These are phyloP conservation scores for Lepidothrix coronata DNA, from an alignment of 2,113 vertebrate genomes.

Conservation along the genomic window DNA sequence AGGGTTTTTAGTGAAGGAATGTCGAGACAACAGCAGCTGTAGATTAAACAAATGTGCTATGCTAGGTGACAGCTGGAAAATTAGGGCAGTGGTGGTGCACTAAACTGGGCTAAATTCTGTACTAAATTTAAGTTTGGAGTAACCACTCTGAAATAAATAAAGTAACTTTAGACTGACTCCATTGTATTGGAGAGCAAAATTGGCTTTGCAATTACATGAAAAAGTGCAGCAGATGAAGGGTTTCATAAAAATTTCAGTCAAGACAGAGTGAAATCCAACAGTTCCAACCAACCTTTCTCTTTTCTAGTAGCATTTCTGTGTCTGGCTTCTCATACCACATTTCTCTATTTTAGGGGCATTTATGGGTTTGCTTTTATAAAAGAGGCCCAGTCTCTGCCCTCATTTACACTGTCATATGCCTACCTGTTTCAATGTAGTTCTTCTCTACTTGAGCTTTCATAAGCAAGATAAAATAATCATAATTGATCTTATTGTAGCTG, in stretches of 20 bases:
- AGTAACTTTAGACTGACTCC: background rate
- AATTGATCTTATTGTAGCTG: background rate
- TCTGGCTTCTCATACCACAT: background rate
- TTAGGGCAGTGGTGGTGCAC: background rate
- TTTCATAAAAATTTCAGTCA: background rate
- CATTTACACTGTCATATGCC: fast-evolving
- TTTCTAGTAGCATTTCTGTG: background rate
- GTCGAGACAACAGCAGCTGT: background rate
- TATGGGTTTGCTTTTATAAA: background rate
- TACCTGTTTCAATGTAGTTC: background rate
- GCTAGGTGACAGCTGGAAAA: background rate
- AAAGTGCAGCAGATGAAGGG: background rate
- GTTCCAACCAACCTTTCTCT: background rate
- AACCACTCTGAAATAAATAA: background rate
- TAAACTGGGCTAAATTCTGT: background rate
- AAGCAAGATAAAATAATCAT: background rate
- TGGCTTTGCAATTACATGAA: fast-evolving
- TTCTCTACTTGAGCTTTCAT: background rate
- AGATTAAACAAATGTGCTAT: background rate
- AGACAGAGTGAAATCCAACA: background rate
- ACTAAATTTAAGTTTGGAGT: background rate
- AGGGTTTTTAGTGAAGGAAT: background rate
- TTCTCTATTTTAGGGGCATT: background rate
- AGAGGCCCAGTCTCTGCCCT: background rate
- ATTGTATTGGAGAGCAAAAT: background rate